Conservation (phyloP, 2,888 invertebrate species). For the Limnephilus rhombicus region DNA sequence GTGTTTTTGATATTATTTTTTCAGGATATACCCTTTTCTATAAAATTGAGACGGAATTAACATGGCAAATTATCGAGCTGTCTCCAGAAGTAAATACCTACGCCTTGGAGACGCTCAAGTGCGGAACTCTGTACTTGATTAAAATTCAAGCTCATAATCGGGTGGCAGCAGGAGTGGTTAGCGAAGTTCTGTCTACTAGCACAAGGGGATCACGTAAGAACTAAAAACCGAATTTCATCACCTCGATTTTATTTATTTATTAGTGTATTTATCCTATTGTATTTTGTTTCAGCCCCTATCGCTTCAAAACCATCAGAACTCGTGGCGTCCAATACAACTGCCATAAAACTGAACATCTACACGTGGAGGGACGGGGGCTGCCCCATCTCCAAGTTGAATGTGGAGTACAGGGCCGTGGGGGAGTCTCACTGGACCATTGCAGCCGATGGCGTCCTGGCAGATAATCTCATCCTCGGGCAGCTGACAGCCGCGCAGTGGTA, state of each 20-base stretch:
- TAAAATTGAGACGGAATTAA: constrained; percentile 81
- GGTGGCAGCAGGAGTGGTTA: constrained; percentile 85
- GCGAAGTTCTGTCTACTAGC: constrained; percentile 81
- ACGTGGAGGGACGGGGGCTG: constrained; percentile 91
- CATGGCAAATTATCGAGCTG: constrained; percentile 85
- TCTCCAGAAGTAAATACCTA: constrained; percentile 86
- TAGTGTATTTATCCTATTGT: not conserved
- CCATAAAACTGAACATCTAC: constrained; percentile 85
- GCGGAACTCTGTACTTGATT: constrained; percentile 87
- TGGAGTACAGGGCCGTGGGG: constrained; percentile 81
- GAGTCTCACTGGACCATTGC: constrained; percentile 77
- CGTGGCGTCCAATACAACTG: constrained; percentile 86
- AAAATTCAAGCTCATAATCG: constrained; percentile 86
- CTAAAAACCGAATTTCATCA: not conserved
- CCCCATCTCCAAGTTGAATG: constrained; percentile 85
- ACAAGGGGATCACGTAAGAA: constrained; percentile 85
- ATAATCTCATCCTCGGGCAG: constrained; percentile 73
- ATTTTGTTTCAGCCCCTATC: constrained; percentile 79
- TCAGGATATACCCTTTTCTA: constrained; percentile 85
- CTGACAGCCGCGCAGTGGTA: constrained; percentile 80
- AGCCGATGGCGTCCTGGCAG: constrained; percentile 68
- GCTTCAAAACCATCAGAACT: constrained; percentile 85
- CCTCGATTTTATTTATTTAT: not conserved
- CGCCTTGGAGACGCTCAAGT: constrained; percentile 84
- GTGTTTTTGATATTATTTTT: constrained; percentile 62